Base-by-base conservation (phyloP, 2,888 invertebrate species). In the Didymodactylos carnosus region DNA sequence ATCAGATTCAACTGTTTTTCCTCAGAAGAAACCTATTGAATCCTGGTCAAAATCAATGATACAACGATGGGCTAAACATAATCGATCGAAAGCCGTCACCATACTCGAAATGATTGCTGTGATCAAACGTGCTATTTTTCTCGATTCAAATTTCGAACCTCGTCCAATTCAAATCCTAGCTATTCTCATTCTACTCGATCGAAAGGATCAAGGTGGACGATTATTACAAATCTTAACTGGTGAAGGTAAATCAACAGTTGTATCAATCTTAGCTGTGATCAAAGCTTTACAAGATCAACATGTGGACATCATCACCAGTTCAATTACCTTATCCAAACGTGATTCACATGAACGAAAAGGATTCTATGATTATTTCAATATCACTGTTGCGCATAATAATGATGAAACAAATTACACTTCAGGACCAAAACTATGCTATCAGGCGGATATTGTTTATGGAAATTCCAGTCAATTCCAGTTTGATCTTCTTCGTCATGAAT, bases 151-250 rank as follows among this genome's bases (percentile, higher is more conserved):
- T 23, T 49, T 49, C 14, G 23, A n/a, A n/a, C 25, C 11, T 3
- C n/a, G 49, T 3, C 3, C 2, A 5, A 25, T 25, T 10, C 49
- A 49, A 49, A 1, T 49, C 2, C 13, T 49, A 11, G 23, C 49
- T 10, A 10, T 49, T 49, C 16, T 49, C 2, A 49, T 49, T 23
- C 23, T 49, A 8, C 23, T 49, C 41, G 11, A 41, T 41, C 4
- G 41, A 3, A 41, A 41, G 13, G 11, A 10, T 6, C 6, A 41
- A 7, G 49, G 49, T 6, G 49, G 49, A 49, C 49, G 49, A 23
- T 72, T 83, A 40, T 76, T 79, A 16, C 81, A 83, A 76, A 78
- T 83, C 13, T 77, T 79, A 41, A 83, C 83, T 8, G 83, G 83
- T 3, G 83, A 83, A 77, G 75, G 75, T 14, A 75, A 75, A 29